Conservation (phyloP, 2,888 invertebrate species). For the Volucella inflata region DNA sequence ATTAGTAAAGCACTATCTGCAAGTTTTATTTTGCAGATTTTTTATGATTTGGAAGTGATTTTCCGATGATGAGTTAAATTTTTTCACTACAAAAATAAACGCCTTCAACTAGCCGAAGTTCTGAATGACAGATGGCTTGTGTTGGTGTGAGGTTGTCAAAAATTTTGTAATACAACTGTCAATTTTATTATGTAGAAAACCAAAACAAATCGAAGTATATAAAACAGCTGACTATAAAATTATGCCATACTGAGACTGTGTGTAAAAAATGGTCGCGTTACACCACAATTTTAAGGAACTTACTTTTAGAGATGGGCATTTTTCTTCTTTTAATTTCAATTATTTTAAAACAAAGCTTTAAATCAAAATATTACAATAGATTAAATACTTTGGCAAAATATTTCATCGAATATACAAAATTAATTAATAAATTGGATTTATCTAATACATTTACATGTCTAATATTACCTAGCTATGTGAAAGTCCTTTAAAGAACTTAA, state of each 20-base stretch:
- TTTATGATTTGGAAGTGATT: background rate
- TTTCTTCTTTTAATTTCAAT: background rate
- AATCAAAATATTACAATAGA: background rate
- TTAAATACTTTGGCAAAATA: no score
- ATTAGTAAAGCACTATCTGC: no score
- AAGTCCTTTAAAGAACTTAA: no score
- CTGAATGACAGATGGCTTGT: conserved; percentile 53
- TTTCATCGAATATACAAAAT: no score
- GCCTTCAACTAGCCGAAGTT: conserved; percentile 58
- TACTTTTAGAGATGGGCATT: background rate
- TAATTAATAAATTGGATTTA: no score
- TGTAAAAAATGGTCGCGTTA: no score
- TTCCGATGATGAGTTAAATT: conserved; percentile 1
- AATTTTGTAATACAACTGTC: conserved; percentile 18
- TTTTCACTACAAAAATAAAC: conserved; percentile 51
- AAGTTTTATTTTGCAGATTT: background rate
- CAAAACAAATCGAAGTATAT: conserved; percentile 59
- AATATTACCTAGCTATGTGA: no score
- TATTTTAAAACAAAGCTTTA: background rate
- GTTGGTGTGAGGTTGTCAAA: conserved; percentile 34
- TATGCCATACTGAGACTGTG: conserved; percentile 12
- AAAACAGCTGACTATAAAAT: conserved; percentile 51
- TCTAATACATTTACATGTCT: no score
- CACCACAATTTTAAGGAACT: no score
- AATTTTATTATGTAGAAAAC: conserved; percentile 40